phyloP scores from a whole-genome alignment of 2,888 invertebrate species.

The Epirrhoe tristata region DNA sequence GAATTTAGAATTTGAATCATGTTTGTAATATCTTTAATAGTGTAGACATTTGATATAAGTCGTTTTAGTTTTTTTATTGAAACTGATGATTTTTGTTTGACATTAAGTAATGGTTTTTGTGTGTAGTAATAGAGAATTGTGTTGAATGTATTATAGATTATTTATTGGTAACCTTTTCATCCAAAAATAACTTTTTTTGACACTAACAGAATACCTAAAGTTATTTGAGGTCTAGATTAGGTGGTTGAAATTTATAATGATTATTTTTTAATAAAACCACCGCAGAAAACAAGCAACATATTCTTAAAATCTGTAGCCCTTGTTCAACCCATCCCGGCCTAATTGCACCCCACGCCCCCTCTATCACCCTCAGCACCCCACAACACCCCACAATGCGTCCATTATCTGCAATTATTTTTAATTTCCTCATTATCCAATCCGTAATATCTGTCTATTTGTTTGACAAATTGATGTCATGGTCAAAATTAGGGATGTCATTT shows the following conservation, averaged over 20 bases:
- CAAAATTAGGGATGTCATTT: too few species aligned
- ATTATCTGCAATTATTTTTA: slow-evolving; percentile 36
- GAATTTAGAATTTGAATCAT: slow-evolving; percentile 77
- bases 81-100: background rate
- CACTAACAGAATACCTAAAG: too few species aligned
- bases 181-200: too few species aligned
- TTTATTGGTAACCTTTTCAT: background rate
- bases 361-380: background rate
- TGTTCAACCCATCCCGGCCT: slow-evolving; percentile 28
- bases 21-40: slow-evolving; percentile 32
- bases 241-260: too few species aligned
- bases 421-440: slow-evolving; percentile 15
- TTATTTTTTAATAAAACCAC: too few species aligned
- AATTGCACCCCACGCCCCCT: slow-evolving; percentile 34
- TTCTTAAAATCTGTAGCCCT: slow-evolving; percentile 3
- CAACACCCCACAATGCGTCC: slow-evolving; percentile 22
- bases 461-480: background rate
- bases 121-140: too few species aligned
- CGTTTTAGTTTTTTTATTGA: slow-evolving; percentile 1
- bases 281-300: too few species aligned
- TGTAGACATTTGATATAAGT: background rate
- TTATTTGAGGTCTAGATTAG: too few species aligned
- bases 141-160: background rate
- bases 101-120: background rate
- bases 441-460: background rate